Evolutionary conservation across 2,888 invertebrate species (phyloP).

Genomic region (Nemoura dubitans): DNA sequence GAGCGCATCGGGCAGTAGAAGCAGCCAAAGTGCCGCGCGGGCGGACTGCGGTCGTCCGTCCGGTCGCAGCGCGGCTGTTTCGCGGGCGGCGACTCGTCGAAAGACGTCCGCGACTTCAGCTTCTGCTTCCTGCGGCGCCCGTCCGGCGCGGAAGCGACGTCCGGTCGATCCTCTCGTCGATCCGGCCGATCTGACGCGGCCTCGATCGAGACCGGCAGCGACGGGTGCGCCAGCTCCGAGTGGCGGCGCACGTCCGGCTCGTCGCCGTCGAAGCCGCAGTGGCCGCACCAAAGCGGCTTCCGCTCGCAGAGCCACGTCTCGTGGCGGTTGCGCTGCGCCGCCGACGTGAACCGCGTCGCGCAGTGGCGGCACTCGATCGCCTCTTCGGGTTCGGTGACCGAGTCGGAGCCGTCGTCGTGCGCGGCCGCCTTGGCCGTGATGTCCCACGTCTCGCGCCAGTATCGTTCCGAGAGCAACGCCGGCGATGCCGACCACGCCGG

Average conservation of each 20-base stretch:
- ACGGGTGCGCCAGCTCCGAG: constrained; percentile 42
- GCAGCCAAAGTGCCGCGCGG: constrained; percentile 51
- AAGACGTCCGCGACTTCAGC: constrained; percentile 26
- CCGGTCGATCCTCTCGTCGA: no score
- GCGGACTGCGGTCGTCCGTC: no score
- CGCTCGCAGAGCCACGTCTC: constrained; percentile 62
- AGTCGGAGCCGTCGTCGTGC: neutral
- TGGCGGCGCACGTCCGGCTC: constrained; percentile 47
- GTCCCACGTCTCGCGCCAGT: constrained; percentile 46
- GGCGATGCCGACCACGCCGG: neutral
- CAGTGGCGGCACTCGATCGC: constrained; percentile 58
- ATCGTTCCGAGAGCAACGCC: constrained; percentile 42
- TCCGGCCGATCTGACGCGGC: no score
- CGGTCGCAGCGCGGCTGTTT: neutral
- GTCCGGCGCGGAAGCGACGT: no score
- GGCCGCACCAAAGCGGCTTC: constrained; percentile 61
- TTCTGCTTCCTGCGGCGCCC: constrained; percentile 47
- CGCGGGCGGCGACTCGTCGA: neutral
- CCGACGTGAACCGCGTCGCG: constrained; percentile 52
- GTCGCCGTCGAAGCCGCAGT: constrained; percentile 57
- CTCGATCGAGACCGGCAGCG: no score
- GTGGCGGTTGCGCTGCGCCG: constrained; percentile 59
- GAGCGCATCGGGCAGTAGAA: constrained; percentile 53
- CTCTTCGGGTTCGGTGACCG: neutral
- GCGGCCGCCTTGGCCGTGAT: neutral